These are phyloP conservation scores for Cardiocondyla obscurior DNA, from an alignment of 1,140 invertebrate species.

Conservation along the genomic window DNA sequence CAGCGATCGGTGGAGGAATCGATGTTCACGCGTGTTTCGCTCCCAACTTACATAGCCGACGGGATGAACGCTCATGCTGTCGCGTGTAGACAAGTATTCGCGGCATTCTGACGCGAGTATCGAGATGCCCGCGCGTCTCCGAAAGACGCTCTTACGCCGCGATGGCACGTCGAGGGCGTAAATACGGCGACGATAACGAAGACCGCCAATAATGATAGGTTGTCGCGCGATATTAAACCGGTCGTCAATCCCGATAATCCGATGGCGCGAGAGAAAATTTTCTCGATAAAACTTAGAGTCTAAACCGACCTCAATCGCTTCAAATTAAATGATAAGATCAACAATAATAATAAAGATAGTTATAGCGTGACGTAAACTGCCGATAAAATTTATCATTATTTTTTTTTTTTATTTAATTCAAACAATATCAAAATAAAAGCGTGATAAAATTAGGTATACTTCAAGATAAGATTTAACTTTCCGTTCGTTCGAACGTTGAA, in stretches of 20 bases:
- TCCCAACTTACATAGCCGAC: constrained; percentile 47
- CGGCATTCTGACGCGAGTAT: constrained; percentile 33
- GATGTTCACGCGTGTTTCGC: constrained; percentile 67
- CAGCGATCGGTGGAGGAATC: constrained; percentile 70
- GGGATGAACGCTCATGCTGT: constrained; percentile 52
- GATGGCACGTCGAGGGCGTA: neutral
- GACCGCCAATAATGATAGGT: neutral
- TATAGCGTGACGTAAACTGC: neutral
- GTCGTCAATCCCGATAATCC: constrained; percentile 24
- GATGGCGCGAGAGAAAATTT: neutral
- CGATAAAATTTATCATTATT: no score
- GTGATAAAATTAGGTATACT: neutral
- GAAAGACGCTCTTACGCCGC: neutral
- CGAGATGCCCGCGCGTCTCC: constrained; percentile 9
- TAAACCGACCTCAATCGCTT: neutral
- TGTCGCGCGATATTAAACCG: constrained; percentile 20
- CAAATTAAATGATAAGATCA: constrained; percentile 5
- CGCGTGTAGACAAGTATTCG: constrained; percentile 48
- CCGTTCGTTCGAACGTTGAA: constrained; percentile 17
- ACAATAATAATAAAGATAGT: neutral
- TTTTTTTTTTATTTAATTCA: neutral
- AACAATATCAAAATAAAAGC: neutral
- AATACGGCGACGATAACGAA: constrained; percentile 23
- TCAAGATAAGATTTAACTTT: neutral
- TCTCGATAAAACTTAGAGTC: neutral